Conservation (phyloP, 1,140 invertebrate species). For the Eueides isabella region DNA sequence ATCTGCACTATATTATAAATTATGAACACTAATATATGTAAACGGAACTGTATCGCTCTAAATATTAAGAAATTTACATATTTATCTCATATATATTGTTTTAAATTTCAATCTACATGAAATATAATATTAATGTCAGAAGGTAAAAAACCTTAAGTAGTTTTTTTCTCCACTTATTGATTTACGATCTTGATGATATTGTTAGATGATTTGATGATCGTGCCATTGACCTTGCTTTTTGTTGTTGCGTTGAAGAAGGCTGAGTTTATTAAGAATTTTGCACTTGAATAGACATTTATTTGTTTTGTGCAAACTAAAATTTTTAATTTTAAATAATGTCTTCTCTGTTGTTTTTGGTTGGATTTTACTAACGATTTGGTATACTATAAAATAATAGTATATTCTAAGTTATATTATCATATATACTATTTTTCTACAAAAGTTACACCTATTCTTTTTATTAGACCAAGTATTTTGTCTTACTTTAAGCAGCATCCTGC, state of each 20-base stretch:
- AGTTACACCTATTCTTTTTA: too few species aligned
- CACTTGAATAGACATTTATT: conserved; percentile 26
- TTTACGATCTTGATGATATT: conserved; percentile 19
- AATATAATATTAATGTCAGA: neutral
- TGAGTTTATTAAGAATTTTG: conserved; percentile 24
- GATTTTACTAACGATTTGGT: too few species aligned
- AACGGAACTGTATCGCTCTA: neutral
- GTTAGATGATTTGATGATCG: conserved; percentile 1
- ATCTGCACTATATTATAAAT: neutral
- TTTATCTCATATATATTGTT: neutral
- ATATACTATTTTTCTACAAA: too few species aligned
- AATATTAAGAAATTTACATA: neutral
- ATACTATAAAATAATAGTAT: too few species aligned
- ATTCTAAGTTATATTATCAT: too few species aligned
- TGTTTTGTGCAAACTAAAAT: conserved; percentile 14
- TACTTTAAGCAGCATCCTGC: too few species aligned
- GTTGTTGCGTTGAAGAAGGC: neutral
- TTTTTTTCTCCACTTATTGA: conserved; percentile 23
- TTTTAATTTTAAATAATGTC: neutral
- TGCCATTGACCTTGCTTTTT: conserved; percentile 34
- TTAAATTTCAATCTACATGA: neutral
- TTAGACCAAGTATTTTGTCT: too few species aligned
- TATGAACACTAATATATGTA: neutral
- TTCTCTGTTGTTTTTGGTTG: too few species aligned
- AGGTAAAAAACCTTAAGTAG: conserved; percentile 40